These are phyloP conservation scores for Intellagama lesueurii DNA, from an alignment of 2,797 vertebrate species.

Conservation along the genomic window DNA sequence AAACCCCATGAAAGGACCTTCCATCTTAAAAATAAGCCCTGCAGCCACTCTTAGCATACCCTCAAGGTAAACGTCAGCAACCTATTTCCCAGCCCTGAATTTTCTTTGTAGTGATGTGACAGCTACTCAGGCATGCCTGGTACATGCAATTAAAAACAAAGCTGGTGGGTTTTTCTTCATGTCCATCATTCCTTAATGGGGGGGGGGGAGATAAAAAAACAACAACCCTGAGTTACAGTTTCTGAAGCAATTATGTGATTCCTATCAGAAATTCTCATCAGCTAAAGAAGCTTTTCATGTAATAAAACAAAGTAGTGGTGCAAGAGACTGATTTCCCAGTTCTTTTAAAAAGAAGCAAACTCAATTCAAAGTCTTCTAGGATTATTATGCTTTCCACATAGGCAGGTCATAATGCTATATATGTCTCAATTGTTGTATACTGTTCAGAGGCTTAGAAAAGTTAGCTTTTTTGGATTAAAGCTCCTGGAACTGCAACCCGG, in stretches of 20 bases:
- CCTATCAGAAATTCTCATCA: conserved; percentile 30
- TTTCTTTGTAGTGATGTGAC: conserved; percentile 15
- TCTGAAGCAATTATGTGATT: conserved; percentile 19
- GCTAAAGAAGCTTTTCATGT: conserved; percentile 8
- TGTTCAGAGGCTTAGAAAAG: neutral
- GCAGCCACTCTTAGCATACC: neutral
- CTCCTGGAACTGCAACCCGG: neutral
- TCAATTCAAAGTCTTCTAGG: neutral
- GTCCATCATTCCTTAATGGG: conserved; percentile 15
- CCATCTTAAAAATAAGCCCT: neutral
- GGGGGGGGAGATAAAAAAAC: neutral
- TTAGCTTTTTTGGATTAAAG: neutral
- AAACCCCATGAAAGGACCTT: neutral
- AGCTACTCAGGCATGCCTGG: neutral
- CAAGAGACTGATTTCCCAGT: conserved; percentile 1
- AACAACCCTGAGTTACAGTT: neutral
- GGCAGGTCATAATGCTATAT: neutral
- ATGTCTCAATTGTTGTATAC: neutral
- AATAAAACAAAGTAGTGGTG: neutral
- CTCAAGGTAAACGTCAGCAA: neutral
- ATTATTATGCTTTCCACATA: neutral
- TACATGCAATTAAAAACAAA: conserved; percentile 29
- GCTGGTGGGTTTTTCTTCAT: neutral
- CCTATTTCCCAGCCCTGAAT: neutral
- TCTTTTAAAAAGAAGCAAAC: neutral